These are phyloP conservation scores for Darevskia mixta DNA, from an alignment of 2,797 vertebrate genomes.

Conservation along the genomic window DNA sequence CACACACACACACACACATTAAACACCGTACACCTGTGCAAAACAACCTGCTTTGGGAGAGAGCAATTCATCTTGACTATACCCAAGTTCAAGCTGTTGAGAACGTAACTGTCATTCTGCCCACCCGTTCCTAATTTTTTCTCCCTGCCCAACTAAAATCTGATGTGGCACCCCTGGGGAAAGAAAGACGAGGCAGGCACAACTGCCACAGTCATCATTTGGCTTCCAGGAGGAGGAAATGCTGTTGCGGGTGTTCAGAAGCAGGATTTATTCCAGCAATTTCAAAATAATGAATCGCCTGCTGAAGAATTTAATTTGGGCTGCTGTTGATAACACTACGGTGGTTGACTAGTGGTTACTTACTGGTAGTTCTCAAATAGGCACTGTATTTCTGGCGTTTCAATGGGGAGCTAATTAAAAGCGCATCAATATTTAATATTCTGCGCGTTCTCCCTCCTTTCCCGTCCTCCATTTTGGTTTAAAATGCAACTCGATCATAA, in stretches of 20 bases:
- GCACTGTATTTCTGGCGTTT: neutral
- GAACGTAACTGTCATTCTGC: neutral
- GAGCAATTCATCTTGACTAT: neutral
- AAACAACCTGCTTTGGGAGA: neutral
- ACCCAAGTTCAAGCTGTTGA: neutral
- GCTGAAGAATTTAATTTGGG: constrained; percentile 1
- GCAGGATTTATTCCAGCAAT: constrained; percentile 33
- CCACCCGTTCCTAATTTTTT: neutral
- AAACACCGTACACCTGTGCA: neutral
- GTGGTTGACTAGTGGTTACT: constrained; percentile 27
- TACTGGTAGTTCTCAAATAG: constrained; percentile 8
- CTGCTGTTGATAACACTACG: constrained; percentile 1
- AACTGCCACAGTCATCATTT: neutral
- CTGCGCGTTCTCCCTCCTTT: neutral
- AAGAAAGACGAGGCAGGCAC: neutral
- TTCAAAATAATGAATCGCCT: constrained; percentile 23
- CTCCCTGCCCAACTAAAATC: neutral
- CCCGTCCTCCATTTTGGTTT: constrained; percentile 51
- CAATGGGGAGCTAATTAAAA: constrained; percentile 53
- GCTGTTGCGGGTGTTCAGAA: neutral
- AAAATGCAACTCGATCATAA: constrained; percentile 18
- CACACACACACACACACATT: neutral
- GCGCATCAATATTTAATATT: constrained; percentile 36
- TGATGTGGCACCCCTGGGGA: neutral
- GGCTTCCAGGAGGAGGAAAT: neutral